Base-by-base conservation (phyloP, 2,888 invertebrate species). In the Euclidia mi region DNA sequence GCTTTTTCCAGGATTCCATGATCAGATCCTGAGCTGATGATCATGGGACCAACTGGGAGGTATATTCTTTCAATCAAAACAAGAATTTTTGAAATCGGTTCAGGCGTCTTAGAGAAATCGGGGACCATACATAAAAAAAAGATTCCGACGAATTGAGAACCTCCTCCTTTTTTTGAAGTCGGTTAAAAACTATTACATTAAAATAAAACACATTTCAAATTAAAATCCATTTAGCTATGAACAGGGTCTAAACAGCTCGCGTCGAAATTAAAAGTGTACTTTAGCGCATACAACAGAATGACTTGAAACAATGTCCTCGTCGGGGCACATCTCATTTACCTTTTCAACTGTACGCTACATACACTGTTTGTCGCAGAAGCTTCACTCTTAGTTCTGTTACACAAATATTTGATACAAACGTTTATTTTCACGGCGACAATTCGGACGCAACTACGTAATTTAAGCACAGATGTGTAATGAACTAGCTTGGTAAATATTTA, bases 251-350 rank as follows among this genome's bases (percentile, higher is more conserved):
- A 56, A 50, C 51, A 43, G 65, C 28, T 65, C 76, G 79, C 76
- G 79, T 78, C 71, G 66, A 89, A 89, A 90, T 90, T 87, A 90
- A 89, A 89, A 90, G 87, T 87, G 90, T 88, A 88, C 84, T 89
- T 84, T 82, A 72, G 65, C 72, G 65, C 65, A 70, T 79, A 83
- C 80, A 82, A 80, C 76, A 80, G 79, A 84, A 84, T 85, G 81
- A 87, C 82, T 85, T 85, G 75, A 86, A 89, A 89, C 88, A 89
- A 88, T 88, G 85, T 84, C 81, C 73, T 63, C 72, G 65, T 78
- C 67, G 70, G 74, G 79, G 79, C 80, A 82, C 87, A 83, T 88
- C 84, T 86, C 89, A 87, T 90, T 89, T 88, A 85, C 84, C 81
- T 70, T 59, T 55, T 40, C 57, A 69, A 72, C 78, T 71, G 62